Conservation (phyloP, 2,113 vertebrate genomes). For the Halichoerus grypus region DNA sequence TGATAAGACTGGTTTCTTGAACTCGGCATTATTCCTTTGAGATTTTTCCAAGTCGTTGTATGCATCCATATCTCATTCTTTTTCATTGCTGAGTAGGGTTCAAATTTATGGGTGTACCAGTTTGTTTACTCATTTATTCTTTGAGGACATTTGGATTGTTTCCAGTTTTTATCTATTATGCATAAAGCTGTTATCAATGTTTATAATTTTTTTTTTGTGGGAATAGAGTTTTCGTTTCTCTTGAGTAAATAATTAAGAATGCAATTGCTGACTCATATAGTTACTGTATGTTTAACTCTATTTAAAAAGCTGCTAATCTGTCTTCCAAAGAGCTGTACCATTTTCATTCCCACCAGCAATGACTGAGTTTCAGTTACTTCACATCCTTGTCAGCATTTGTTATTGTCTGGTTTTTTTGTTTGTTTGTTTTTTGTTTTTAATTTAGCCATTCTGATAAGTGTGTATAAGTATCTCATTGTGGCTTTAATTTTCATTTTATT, state of each 20-base stretch:
- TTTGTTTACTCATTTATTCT: not conserved
- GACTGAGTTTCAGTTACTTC: not conserved
- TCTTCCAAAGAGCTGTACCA: not conserved
- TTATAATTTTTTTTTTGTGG: not conserved
- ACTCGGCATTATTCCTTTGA: not conserved
- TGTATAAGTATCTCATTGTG: not conserved
- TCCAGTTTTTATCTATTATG: not conserved
- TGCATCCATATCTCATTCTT: not conserved
- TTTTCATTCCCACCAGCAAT: not conserved
- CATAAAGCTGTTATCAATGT: not conserved
- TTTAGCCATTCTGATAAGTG: not conserved
- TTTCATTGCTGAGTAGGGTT: not conserved
- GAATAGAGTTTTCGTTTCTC: not conserved
- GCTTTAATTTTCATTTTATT: slow-evolving; percentile 1
- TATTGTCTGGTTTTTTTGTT: not conserved
- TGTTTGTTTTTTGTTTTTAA: not conserved
- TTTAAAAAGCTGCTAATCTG: not conserved
- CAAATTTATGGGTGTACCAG: not conserved
- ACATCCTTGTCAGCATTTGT: not conserved
- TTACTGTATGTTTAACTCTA: not conserved
- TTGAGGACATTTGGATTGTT: not conserved
- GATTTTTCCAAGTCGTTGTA: not conserved
- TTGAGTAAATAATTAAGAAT: not conserved
- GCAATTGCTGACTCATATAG: not conserved
- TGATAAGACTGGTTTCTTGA: not conserved